A percentile compares a stretch with the other conserved stretches of the same genome.
phyloP scores from a whole-genome alignment of 35 echinoderm and acorn worm species.

The Amphiura filiformis region DNA sequence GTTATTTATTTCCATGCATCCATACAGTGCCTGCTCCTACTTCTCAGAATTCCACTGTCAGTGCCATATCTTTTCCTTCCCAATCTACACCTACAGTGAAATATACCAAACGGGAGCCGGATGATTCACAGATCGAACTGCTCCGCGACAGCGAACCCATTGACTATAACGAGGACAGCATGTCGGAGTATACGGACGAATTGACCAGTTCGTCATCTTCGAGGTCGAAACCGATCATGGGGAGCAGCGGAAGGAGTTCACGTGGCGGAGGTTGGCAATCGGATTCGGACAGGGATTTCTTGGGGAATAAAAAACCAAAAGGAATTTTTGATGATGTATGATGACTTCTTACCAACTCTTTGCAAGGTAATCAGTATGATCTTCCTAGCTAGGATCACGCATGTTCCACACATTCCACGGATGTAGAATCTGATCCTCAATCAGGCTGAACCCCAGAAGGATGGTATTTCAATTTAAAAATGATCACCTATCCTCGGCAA shows the following conservation, averaged over 20 bases:
- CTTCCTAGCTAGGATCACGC: no score
- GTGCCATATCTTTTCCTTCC: not conserved
- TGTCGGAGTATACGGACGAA: constrained; percentile 53
- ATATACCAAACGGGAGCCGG: constrained; percentile 57
- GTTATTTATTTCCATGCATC: no score
- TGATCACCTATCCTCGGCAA: no score
- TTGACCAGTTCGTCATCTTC: no score
- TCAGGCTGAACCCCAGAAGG: no score
- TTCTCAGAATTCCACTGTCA: not conserved
- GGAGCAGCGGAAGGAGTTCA: not conserved
- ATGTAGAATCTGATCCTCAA: no score
- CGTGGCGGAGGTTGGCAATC: not conserved
- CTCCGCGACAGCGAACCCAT: constrained; percentile 71
- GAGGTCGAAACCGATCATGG: constrained; percentile 27
- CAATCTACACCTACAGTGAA: constrained; percentile 59
- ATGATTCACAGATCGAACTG: constrained; percentile 70
- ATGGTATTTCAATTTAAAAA: no score
- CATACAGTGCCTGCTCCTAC: not conserved
- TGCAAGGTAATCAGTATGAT: no score
- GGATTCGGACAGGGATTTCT: not conserved
- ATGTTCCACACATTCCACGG: no score
- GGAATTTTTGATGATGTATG: constrained; percentile 32
- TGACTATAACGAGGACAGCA: constrained; percentile 81
- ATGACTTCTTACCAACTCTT: no score
- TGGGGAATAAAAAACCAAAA: not conserved